A percentile compares a stretch with the other conserved stretches of the same genome.
These are phyloP conservation scores for Hoplodrina ambigua DNA, from an alignment of 2,888 invertebrate species.

Conservation along the genomic window DNA sequence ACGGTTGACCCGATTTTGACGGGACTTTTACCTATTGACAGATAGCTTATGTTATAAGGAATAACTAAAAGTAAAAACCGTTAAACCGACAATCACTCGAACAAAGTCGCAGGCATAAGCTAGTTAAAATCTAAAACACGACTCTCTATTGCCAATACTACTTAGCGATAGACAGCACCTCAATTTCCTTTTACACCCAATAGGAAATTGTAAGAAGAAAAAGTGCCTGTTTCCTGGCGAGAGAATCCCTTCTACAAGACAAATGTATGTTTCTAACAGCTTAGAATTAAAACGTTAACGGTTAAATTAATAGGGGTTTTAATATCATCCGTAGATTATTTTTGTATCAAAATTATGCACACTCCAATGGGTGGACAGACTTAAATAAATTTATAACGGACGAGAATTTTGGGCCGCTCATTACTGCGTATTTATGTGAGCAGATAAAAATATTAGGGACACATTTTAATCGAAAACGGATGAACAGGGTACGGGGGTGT, in stretches of 20 bases:
- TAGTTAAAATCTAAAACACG: neutral
- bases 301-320: slow-evolving; percentile 83
- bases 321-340: slow-evolving; percentile 86
- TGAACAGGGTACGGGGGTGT: slow-evolving; percentile 78
- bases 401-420: slow-evolving; percentile 88
- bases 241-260: slow-evolving; percentile 61
- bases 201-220: slow-evolving; percentile 81
- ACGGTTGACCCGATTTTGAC: no score
- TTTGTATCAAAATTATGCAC: slow-evolving; percentile 90
- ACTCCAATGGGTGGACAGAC: slow-evolving; percentile 84
- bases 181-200: slow-evolving; percentile 76
- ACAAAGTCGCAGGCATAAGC: no score
- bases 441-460: slow-evolving; percentile 91
- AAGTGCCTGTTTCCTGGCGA: slow-evolving; percentile 79
- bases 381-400: slow-evolving; percentile 88
- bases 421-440: slow-evolving; percentile 89
- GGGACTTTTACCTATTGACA: no score
- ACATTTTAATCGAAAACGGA: slow-evolving; percentile 88
- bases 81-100: no score
- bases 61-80: no score
- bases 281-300: slow-evolving; percentile 67
- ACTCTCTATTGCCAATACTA: slow-evolving; percentile 15
- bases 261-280: slow-evolving; percentile 61
- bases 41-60: no score
- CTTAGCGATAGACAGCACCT: slow-evolving; percentile 53